These are phyloP conservation scores for Ctenomys sociabilis DNA, from an alignment of 2,113 vertebrate species.

Conservation along the genomic window DNA sequence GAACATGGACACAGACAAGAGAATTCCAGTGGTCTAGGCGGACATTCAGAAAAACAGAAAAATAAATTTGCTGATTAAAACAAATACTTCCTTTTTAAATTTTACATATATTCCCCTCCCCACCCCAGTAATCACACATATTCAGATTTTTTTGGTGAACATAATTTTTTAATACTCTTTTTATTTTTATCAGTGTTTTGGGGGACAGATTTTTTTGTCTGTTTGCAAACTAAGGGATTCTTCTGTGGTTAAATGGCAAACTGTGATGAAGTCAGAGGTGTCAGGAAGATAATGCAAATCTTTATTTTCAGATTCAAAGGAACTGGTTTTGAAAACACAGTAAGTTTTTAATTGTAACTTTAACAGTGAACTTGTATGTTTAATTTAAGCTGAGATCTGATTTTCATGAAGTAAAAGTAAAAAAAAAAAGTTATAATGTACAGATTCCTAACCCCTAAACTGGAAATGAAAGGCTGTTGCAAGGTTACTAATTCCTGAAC, in stretches of 20 bases:
- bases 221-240: not conserved
- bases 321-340: not conserved
- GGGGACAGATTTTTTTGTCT: not conserved
- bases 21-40: not conserved
- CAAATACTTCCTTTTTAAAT: constrained; percentile 38
- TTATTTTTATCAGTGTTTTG: constrained; percentile 28
- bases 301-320: constrained; percentile 47
- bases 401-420: not conserved
- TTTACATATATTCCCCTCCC: not conserved
- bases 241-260: not conserved
- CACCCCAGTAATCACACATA: not conserved
- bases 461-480: not conserved
- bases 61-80: constrained; percentile 10
- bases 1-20: not conserved
- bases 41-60: constrained; percentile 16
- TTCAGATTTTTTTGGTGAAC: not conserved
- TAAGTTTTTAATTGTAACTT: not conserved
- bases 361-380: not conserved
- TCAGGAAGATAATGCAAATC: not conserved
- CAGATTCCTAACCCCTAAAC: not conserved
- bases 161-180: not conserved
- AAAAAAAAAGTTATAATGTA: not conserved
- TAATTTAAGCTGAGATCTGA: not conserved
- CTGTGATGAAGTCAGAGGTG: not conserved
- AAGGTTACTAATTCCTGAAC: not conserved